These are phyloP conservation scores for Micromussa lordhowensis DNA, from an alignment of 92 coral and sea anemone genomes.

Conservation along the genomic window DNA sequence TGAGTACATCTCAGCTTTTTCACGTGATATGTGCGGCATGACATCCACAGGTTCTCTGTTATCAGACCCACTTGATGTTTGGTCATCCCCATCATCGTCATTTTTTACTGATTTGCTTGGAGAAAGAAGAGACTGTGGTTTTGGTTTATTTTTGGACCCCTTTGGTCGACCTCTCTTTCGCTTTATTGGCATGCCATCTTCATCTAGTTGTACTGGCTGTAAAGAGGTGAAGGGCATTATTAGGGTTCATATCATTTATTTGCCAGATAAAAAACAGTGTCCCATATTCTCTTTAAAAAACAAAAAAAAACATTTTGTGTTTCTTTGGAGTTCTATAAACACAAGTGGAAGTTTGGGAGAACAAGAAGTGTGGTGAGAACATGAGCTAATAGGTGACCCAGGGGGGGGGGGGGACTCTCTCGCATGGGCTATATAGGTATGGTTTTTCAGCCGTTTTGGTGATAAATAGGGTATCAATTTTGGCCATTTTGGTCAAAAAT, in stretches of 20 bases:
- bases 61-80: conserved; percentile 58
- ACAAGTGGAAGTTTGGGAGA: too few relatives aligned
- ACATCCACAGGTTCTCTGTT: conserved; percentile 67
- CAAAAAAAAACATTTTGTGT: not conserved
- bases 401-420: too few relatives aligned
- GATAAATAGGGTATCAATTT: too few relatives aligned
- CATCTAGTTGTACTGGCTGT: conserved; percentile 63
- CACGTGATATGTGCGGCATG: conserved; percentile 88
- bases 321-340: too few relatives aligned
- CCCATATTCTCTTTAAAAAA: not conserved
- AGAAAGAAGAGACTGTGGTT: conserved; percentile 67
- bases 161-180: conserved; percentile 96
- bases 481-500: too few relatives aligned
- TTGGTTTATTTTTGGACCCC: conserved; percentile 97
- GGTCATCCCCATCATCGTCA: conserved; percentile 53
- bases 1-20: conserved; percentile 88
- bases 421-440: too few relatives aligned
- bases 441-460: too few relatives aligned
- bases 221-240: not conserved
- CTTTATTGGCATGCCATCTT: conserved; percentile 70
- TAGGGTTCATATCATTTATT: not conserved
- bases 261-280: not conserved
- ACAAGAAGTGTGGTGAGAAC: too few relatives aligned
- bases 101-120: conserved; percentile 38
- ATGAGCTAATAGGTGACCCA: too few relatives aligned